phyloP scores from a whole-genome alignment of 2,113 vertebrate genomes.

The Pelvicachromis taeniatus region DNA sequence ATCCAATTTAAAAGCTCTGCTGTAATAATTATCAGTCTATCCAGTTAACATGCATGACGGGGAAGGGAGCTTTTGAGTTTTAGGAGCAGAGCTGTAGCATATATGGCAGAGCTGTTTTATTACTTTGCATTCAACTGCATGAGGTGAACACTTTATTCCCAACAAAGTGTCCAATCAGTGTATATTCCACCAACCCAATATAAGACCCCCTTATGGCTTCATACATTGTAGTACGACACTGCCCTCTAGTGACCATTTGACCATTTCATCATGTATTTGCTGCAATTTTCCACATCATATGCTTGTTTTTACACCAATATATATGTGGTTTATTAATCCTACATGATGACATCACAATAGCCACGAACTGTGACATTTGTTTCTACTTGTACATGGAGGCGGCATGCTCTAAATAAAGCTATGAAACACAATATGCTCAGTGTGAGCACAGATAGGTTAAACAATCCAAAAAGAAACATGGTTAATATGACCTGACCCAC shows the following conservation, averaged over 20 bases:
- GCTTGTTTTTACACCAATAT: background rate
- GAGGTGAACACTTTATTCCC: background rate
- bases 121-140: background rate
- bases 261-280: background rate
- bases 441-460: background rate
- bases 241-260: slow-evolving; percentile 32
- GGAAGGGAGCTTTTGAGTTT: background rate
- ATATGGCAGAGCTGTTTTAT: background rate
- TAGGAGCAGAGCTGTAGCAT: background rate
- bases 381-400: background rate
- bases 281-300: background rate
- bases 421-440: background rate
- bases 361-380: background rate
- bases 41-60: background rate
- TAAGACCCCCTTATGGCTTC: background rate
- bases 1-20: background rate
- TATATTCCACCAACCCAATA: background rate
- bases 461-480: background rate
- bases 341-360: background rate
- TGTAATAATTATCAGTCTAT: background rate
- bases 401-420: background rate
- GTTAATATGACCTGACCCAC: background rate
- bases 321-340: background rate
- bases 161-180: background rate
- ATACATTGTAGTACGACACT: slow-evolving; percentile 20